A percentile compares a stretch with the other conserved stretches of the same genome.
These are phyloP conservation scores for Tachina grossa DNA, from an alignment of 2,888 invertebrate species.

Conservation along the genomic window DNA sequence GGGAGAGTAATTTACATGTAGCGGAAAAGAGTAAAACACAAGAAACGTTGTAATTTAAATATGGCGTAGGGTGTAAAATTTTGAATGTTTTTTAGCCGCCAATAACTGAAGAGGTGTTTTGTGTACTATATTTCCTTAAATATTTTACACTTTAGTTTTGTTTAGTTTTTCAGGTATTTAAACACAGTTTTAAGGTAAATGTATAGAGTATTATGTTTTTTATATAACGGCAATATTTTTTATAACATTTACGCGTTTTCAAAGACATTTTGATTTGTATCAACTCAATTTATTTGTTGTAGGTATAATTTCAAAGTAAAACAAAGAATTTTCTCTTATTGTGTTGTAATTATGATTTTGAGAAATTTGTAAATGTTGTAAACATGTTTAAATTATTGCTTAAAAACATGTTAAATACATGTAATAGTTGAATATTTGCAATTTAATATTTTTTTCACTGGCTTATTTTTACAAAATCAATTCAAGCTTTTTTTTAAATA, in stretches of 20 bases:
- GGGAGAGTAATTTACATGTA: conserved; percentile 35
- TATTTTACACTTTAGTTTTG: conserved; percentile 31
- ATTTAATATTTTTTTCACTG: too few species aligned
- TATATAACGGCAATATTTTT: conserved; percentile 57
- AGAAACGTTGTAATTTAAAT: conserved; percentile 14
- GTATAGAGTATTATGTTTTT: conserved; percentile 61
- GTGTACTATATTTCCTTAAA: not conserved
- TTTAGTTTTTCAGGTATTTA: conserved; percentile 52
- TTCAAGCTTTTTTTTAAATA: too few species aligned
- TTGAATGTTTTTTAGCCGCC: not conserved
- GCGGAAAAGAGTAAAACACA: not conserved
- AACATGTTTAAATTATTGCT: too few species aligned
- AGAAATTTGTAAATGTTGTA: too few species aligned
- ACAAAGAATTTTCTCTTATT: not conserved
- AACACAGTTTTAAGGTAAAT: conserved; percentile 60
- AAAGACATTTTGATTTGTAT: conserved; percentile 43
- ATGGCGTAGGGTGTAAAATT: conserved; percentile 24
- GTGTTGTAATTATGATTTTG: not conserved
- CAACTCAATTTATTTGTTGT: not conserved
- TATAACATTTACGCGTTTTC: conserved; percentile 60
- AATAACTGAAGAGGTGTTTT: not conserved
- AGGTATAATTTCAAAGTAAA: not conserved
- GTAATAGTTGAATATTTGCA: too few species aligned
- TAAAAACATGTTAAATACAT: too few species aligned
- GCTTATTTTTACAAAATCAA: too few species aligned